Base-by-base conservation (phyloP, 2,113 vertebrate species). In the Craseonycteris thonglongyai region DNA sequence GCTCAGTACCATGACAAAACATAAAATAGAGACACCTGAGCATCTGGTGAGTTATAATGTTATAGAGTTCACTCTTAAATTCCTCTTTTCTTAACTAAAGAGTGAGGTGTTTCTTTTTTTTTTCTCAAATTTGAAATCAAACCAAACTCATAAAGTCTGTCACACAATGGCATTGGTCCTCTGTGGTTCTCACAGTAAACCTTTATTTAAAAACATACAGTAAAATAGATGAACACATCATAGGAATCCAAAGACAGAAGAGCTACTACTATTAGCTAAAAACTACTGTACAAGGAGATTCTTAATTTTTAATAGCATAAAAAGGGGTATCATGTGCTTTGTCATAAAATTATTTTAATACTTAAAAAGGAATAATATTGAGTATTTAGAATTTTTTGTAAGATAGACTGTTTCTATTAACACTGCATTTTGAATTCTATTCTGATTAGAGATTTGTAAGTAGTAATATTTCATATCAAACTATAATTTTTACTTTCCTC, bases 371-470 rank as follows among this genome's bases (percentile, higher is more conserved):
- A 7, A 51, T 92, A 66, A 90, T 74, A 78, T 51, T 76, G 21
- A 87, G 8, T 84, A 56, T 56, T 85, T 85, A 71, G 11, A 94
- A 76, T 72, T 90, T 76, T 88, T 85, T 22, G 2, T 16, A 89
- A 88, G 33, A 71, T 76, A 47, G 5, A 35, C 65, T 38, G 3
- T 79, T 93, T 83, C 40, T 56, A 61, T 75, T 75, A 59, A 65
- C 7, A 90, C 9, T 75, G 5, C 7, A 49, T 66, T 84, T 81
- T 92, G 5, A 76, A 92, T 96, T 84, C 11, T 61, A 45, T 63
- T 28, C 56, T 95, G 54, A 83, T 88, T 38, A 75, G 26, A 83
- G 38, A 86, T 26, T 78, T 96, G 47, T 22, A 95, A 94, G 26
- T 5, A 84, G 24, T 47, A 26, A 26, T 86, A 45, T 15, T 76